Base-by-base conservation (phyloP, 1,140 invertebrate genomes). In the Drosophila mayri region DNA sequence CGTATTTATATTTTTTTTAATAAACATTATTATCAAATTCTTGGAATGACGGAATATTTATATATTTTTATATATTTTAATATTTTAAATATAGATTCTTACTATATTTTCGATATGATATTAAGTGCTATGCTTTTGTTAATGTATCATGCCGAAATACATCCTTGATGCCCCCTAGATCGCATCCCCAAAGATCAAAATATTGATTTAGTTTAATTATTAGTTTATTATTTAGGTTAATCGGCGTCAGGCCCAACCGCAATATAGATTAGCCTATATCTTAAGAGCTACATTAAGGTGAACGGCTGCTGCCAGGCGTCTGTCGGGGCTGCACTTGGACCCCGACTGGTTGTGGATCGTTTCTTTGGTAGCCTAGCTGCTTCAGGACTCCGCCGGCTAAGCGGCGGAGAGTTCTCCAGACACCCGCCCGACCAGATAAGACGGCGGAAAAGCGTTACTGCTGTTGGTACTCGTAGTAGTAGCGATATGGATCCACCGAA, bases 401-500 rank as follows among this genome's bases (percentile, higher is more conserved):
- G n/a, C 40, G 32, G 35, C 74, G 35, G 22, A 76, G 61, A 44
- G 46, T 68, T 60, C 41, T 76, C 78, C 59, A 54, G 50, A 61
- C 43, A 62, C 54, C 50, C 25, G 11, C 8, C 25, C 38, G 35
- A 43, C 30, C 14, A 14, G 9, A 22, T 25, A 22, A 9, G 50
- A 14, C 47, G 25, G 30, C 10, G 22, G 20, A 18, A 11, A 35
- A 16, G 57, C 18, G 20, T 70, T 86, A 87, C 77, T 87, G 71
- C 79, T 90, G 86, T 30, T 92, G 92, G 76, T 92, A 92, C 67
- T 94, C 94, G 66, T 93, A 94, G 91, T 94, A 94, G 84, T 93
- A 94, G 74, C 93, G 93, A 84, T 94, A 94, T 68, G 94, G 94
- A 85, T 95, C 94, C 76, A 93, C 91, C 59, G 91, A 74, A 18